These are phyloP conservation scores for Zele albiditarsus DNA, from an alignment of 2,888 invertebrate species.

Conservation along the genomic window DNA sequence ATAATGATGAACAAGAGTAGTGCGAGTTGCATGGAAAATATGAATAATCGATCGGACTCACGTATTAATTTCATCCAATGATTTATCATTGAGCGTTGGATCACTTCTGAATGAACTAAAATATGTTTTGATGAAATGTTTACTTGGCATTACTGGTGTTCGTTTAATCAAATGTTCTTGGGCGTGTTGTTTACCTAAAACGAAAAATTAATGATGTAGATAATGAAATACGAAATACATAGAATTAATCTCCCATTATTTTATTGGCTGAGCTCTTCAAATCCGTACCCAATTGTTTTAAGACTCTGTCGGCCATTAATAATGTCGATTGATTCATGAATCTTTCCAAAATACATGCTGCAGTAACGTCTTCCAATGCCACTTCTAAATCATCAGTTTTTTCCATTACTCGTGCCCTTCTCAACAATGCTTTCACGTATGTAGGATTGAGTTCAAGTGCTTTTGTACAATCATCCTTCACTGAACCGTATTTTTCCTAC, in stretches of 20 bases:
- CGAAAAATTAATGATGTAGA: conserved; percentile 1
- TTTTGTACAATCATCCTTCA: conserved; percentile 89
- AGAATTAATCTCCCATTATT: conserved; percentile 10
- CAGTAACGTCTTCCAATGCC: conserved; percentile 93
- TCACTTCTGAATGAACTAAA: conserved; percentile 91
- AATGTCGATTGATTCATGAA: conserved; percentile 89
- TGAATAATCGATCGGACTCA: conserved; percentile 30
- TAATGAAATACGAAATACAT: background rate
- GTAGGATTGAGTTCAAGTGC: conserved; percentile 89
- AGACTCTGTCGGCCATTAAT: conserved; percentile 88
- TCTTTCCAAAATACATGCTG: conserved; percentile 91
- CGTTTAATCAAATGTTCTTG: conserved; percentile 82
- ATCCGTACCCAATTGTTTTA: conserved; percentile 83
- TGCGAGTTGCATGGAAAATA: conserved; percentile 10
- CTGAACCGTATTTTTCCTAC: conserved; percentile 85
- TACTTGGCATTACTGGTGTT: conserved; percentile 86
- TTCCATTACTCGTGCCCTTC: conserved; percentile 90
- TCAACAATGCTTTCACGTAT: conserved; percentile 90
- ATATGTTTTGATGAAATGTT: conserved; percentile 89
- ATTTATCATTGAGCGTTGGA: conserved; percentile 78
- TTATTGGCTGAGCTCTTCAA: conserved; percentile 1
- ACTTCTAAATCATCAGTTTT: conserved; percentile 84
- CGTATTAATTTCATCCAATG: conserved; percentile 39
- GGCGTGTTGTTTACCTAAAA: conserved; percentile 78
- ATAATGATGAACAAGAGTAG: conserved; percentile 20